These are phyloP conservation scores for Pyrocoelia pectoralis DNA, from an alignment of 2,888 invertebrate genomes.

Conservation along the genomic window DNA sequence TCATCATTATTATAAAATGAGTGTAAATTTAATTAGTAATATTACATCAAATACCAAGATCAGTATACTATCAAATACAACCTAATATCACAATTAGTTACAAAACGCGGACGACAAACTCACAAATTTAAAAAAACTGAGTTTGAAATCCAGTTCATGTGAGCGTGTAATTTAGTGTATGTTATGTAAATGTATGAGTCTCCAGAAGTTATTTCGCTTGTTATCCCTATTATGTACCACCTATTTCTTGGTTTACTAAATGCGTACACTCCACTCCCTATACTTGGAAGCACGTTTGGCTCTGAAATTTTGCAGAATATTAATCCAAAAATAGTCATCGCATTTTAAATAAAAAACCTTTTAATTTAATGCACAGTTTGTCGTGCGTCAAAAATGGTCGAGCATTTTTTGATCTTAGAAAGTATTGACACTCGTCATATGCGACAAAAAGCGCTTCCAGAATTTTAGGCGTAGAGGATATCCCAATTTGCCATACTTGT, in stretches of 20 bases:
- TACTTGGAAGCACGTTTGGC: not conserved
- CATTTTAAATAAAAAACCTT: too few species aligned
- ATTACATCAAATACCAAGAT: too few species aligned
- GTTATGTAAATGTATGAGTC: conserved; percentile 6
- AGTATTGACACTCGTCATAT: not conserved
- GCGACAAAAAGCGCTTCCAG: not conserved
- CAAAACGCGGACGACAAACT: not conserved
- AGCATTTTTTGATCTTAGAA: not conserved
- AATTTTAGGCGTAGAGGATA: not conserved
- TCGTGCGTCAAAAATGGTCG: conserved; percentile 10
- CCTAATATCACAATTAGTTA: not conserved
- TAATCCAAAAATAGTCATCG: too few species aligned
- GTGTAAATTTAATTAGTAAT: too few species aligned
- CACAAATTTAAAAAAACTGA: conserved; percentile 2
- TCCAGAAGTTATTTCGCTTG: conserved; percentile 5
- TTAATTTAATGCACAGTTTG: conserved; percentile 11
- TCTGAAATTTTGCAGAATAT: too few species aligned
- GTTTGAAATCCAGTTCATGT: conserved; percentile 22
- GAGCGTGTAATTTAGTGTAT: conserved; percentile 9
- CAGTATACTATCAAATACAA: too few species aligned
- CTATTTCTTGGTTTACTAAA: not conserved
- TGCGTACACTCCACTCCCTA: conserved; percentile 13
- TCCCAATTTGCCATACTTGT: not conserved
- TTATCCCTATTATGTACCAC: conserved; percentile 21
- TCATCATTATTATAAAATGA: too few species aligned